A percentile compares a stretch with the other conserved stretches of the same genome.
phyloP scores from a whole-genome alignment of 2,113 vertebrate genomes.

The Sceloporus undulatus region DNA sequence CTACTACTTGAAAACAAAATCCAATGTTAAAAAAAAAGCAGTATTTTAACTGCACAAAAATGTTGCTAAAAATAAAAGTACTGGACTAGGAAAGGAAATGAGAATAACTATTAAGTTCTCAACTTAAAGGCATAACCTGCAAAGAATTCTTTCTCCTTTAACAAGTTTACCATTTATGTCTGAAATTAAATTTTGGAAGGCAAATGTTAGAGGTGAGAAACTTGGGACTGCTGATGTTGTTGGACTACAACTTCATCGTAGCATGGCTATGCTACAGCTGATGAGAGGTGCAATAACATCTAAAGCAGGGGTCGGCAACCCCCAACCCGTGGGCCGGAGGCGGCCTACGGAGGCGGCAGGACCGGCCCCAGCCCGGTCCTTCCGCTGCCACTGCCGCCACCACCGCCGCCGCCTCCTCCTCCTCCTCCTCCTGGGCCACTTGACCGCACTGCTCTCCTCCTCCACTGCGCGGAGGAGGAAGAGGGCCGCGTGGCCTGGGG shows the following conservation, averaged over 20 bases:
- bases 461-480: too few relatives aligned
- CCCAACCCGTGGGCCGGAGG: too few relatives aligned
- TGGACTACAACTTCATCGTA: too few relatives aligned
- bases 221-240: too few relatives aligned
- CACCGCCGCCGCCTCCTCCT: too few relatives aligned
- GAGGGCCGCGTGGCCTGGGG: too few relatives aligned
- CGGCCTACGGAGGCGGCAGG: too few relatives aligned
- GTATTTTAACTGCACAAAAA: slow-evolving; percentile 1
- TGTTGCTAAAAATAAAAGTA: background rate
- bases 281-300: background rate
- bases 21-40: background rate
- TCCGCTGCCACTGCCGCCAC: too few relatives aligned
- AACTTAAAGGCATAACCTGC: background rate
- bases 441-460: too few relatives aligned
- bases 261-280: background rate
- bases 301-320: background rate
- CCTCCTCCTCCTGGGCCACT: too few relatives aligned
- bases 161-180: background rate
- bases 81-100: background rate
- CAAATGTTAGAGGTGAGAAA: background rate
- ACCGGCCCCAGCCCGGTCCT: too few relatives aligned
- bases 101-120: background rate
- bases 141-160: background rate
- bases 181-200: background rate
- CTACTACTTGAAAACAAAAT: slow-evolving; percentile 30